Base-by-base conservation (phyloP, 2,797 vertebrate species). In the Menidia menidia region DNA sequence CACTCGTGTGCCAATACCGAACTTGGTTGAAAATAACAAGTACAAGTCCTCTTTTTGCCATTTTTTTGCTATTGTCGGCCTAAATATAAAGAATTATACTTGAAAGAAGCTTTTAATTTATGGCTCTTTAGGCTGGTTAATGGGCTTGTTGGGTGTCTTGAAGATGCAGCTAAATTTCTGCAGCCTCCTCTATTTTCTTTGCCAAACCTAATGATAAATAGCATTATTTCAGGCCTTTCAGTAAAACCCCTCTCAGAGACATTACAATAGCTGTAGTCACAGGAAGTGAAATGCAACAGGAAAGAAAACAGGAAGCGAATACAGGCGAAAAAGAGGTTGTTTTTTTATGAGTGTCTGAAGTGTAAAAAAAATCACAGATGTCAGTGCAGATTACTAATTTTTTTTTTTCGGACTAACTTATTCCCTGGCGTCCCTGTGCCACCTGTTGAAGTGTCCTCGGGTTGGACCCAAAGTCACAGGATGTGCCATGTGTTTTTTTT, bases 231-330 rank as follows among this genome's bases (percentile, higher is more conserved):
- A 83, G 72, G 81, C 78, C 52, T 1, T 58, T 44, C 15, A 50
- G n/a, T 64, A 65, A 66, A 78, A 82, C 50, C 66, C 54, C 33
- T 76, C 55, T 81, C 47, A 42, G 66, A 84, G 73, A 88, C 73
- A 48, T 83, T 76, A 78, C 83, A 87, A 86, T 90, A 60, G 59
- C 69, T 83, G 82, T 56, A 82, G 85, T 87, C 67, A 84, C 92
- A 94, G 93, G 93, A 95, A 92, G 80, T 80, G 73, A 45, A 73
- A 77, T 77, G 39, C 68, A 86, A 77, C 93, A 94, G 94, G 92
- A 93, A 93, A 89, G 92, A 91, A 92, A 94, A 94, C 94, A 95
- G 94, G 94, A 95, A 92, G 87, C 85, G 66, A 76, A 71, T 13
- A 69, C 73, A 78, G 74, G 58, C 43, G 6, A 70, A 81, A 78